Base-by-base conservation (phyloP, 2,797 vertebrate species). In the Parambassis ranga region DNA sequence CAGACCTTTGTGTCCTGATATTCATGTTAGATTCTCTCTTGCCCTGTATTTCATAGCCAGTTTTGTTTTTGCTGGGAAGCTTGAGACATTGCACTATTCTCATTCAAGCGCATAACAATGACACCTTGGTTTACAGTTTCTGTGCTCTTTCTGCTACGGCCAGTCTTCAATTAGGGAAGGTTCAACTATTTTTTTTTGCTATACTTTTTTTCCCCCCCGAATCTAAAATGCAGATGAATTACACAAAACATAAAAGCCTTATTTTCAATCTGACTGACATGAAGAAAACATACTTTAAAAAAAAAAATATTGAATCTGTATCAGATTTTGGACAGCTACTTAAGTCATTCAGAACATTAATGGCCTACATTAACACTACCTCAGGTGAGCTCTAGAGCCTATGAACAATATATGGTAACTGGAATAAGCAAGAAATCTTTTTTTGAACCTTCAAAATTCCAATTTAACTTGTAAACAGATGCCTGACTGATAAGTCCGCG, bases 31-130 rank as follows among this genome's bases (percentile, higher is more conserved):
- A 28, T 65, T 70, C 65, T 65, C 56, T 75, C 27, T 35, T 13
- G 36, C 68, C 50, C 62, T 71, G n/a, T n/a, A n/a, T 68, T 67
- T 42, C 26, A 39, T 11, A 67, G 24, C 74, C 81, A 51, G 67
- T 64, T n/a, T 43, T 46, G 67, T 64, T n/a, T 43, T 46, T 56
- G 64, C 79, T 85, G 77, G 73, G 11, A 81, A 81, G 71, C 72
- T 87, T 82, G 50, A 85, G 79, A 86, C 58, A 49, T 88, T 90
- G 88, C 88, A 88, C 86, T 90, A 82, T 65, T 83, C 76, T 66
- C 65, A 52, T 18, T 76, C 30, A 60, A n/a, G 66, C 32, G 8
- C 22, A 52, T 63, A 62, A 75, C 27, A 22, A 47, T 10, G 32
- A 32, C 37, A 41, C 37, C 68, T 57, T 65, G 51, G 72, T 82